These are phyloP conservation scores for Prosapia bicincta DNA, from an alignment of 2,888 invertebrate species.

Conservation along the genomic window DNA sequence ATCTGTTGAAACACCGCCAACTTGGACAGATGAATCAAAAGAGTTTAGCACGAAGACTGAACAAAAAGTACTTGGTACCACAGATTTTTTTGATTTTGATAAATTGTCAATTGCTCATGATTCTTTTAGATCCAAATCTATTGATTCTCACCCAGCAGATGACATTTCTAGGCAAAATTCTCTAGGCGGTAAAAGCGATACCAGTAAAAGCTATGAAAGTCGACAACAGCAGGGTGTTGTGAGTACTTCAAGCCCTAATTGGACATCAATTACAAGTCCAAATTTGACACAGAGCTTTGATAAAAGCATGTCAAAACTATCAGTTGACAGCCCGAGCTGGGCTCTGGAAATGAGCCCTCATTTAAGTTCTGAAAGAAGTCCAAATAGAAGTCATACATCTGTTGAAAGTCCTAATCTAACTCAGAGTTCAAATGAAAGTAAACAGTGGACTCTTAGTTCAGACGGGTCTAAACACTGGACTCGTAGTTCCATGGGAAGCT, in stretches of 20 bases:
- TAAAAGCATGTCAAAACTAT: slow-evolving; percentile 28
- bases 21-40: slow-evolving; percentile 13
- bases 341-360: slow-evolving; percentile 27
- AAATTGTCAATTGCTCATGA: slow-evolving; percentile 18
- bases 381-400: slow-evolving; percentile 34
- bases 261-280: slow-evolving; percentile 21
- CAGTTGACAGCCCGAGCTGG: slow-evolving; percentile 35
- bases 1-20: slow-evolving; percentile 25
- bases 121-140: slow-evolving; percentile 4
- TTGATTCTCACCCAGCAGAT: slow-evolving; percentile 9
- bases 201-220: slow-evolving; percentile 14
- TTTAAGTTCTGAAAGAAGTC: slow-evolving; percentile 31
- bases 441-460: slow-evolving; percentile 24
- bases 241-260: slow-evolving; percentile 21
- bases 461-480: slow-evolving; percentile 29
- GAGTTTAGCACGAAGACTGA: slow-evolving; percentile 9
- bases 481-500: slow-evolving; percentile 36
- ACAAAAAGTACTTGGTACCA: slow-evolving; percentile 6
- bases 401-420: slow-evolving; percentile 33
- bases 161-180: slow-evolving; percentile 11
- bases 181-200: background rate
- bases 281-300: slow-evolving; percentile 29
- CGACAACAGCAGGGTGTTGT: background rate
- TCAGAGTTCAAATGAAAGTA: slow-evolving; percentile 30
- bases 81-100: slow-evolving; percentile 26